Base-by-base conservation (phyloP, 2,113 vertebrate genomes). In the Ammodytes dubius region DNA sequence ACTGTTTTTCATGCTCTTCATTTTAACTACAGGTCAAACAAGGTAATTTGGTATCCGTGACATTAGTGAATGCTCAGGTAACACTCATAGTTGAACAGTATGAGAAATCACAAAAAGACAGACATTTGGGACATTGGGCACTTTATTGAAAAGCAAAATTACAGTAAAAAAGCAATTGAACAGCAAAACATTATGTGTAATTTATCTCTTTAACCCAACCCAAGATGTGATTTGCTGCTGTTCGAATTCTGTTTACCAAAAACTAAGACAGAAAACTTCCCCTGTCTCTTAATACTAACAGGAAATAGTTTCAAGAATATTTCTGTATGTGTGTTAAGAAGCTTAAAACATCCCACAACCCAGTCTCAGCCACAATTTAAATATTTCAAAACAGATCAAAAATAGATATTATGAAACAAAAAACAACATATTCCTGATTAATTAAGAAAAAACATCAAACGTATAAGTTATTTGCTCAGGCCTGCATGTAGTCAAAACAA, bases 61-160 rank as follows among this genome's bases (percentile, higher is more conserved):
- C 13, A 10, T 8, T 4, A 54, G 39, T n/a, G 1, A 15, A 40
- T 5, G n/a, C 2, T 71, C 53, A 9, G 19, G 5, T 2, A 54
- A 42, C 17, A 45, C 17, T 64, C 5, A 53, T 7, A 17, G 37
- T 74, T 17, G 0, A 53, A 7, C 12, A 11, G 1, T n/a, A 37
- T 27, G 1, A 37, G 6, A 3, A 56, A 56, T 12, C 17, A 70
- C 15, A 50, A 54, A 57, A 5, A 47, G 27, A 59, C 40, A 53
- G 15, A 58, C 3, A 40, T 57, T n/a, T 52, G 54, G 47, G 45
- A 15, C 7, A 9, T 70, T 54, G 14, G 64, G 37, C 1, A 58
- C 46, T 78, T 84, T 84, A 84, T 84, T 79, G 4, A 52, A 79
- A 54, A 66, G 15, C 58, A 46, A 75, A 63, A 19, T 3, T 19